phyloP scores from a whole-genome alignment of 2,888 invertebrate genomes.

The Ormyrus nitidulus region DNA sequence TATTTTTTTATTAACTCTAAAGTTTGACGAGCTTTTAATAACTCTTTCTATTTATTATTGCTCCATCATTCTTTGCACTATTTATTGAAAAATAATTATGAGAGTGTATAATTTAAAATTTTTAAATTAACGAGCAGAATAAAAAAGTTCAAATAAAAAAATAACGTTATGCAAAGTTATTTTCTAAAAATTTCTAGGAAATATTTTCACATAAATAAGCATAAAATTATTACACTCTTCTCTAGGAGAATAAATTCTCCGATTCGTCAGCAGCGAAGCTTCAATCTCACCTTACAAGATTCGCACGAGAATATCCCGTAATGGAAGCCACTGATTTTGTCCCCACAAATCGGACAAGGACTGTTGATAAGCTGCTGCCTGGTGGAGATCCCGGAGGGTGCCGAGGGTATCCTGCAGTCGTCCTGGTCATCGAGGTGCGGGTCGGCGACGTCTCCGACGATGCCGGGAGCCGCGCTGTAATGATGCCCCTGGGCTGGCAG shows the following conservation, averaged over 20 bases:
- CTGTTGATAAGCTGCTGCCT: constrained; percentile 93
- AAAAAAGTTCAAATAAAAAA: background rate
- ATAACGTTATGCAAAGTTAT: too few relatives aligned
- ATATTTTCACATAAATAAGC: too few relatives aligned
- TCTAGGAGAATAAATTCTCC: background rate
- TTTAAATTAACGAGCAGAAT: background rate
- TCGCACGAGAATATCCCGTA: constrained; percentile 99
- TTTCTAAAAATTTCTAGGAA: too few relatives aligned
- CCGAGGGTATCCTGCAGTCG: constrained; percentile 74
- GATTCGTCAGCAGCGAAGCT: background rate
- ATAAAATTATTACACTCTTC: too few relatives aligned
- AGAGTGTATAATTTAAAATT: too few relatives aligned
- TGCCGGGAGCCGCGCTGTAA: constrained; percentile 54
- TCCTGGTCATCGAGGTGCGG: constrained; percentile 67
- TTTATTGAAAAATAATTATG: background rate
- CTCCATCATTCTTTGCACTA: background rate
- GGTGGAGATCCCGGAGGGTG: constrained; percentile 85
- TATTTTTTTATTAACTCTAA: too few relatives aligned
- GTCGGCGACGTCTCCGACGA: constrained; percentile 10
- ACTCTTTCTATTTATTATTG: too few relatives aligned
- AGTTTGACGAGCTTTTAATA: too few relatives aligned
- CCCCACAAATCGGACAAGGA: constrained; percentile 96
- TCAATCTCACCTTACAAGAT: constrained; percentile 84
- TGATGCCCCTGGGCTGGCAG: constrained; percentile 71
- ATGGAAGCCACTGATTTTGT: constrained; percentile 97